phyloP scores from a whole-genome alignment of 1,140 invertebrate genomes.

The Aradophagus sp. region DNA sequence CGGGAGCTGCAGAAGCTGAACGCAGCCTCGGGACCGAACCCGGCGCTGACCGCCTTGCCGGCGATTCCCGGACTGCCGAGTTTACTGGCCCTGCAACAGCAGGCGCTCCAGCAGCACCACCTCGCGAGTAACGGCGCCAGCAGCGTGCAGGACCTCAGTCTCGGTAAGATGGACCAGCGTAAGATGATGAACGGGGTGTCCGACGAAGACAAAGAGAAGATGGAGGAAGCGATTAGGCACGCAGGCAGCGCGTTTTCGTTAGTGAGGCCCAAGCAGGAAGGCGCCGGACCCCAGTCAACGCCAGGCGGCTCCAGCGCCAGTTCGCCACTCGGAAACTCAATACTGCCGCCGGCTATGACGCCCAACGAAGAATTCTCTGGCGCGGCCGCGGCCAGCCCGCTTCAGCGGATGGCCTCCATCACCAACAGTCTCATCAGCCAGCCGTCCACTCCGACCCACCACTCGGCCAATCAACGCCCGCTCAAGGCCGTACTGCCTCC shows the following conservation, averaged over 20 bases:
- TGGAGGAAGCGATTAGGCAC: constrained; percentile 84
- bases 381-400: constrained; percentile 88
- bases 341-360: constrained; percentile 86
- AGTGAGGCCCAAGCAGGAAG: constrained; percentile 86
- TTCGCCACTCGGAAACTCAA: constrained; percentile 86
- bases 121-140: constrained; percentile 78
- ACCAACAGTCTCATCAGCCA: constrained; percentile 97
- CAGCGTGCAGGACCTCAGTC: constrained; percentile 88
- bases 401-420: constrained; percentile 98
- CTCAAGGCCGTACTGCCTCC: constrained; percentile 96
- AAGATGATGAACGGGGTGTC: constrained; percentile 82
- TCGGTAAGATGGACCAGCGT: constrained; percentile 84
- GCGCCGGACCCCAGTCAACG: constrained; percentile 80
- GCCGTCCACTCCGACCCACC: constrained; percentile 87
- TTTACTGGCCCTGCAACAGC: constrained; percentile 83
- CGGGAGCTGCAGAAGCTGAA: constrained; percentile 92
- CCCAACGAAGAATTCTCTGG: constrained; percentile 85
- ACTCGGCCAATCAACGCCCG: constrained; percentile 87
- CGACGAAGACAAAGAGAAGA: constrained; percentile 79
- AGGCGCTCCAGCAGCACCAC: constrained; percentile 80
- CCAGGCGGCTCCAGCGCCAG: constrained; percentile 80
- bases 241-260: constrained; percentile 89
- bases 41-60: constrained; percentile 74
- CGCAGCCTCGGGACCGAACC: constrained; percentile 77
- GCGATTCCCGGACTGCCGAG: constrained; percentile 79